Evolutionary conservation across 1,140 invertebrate genomes (phyloP), one percentile per base, ranked within the genome.

Genomic region (Zaprionus nigranus): DNA sequence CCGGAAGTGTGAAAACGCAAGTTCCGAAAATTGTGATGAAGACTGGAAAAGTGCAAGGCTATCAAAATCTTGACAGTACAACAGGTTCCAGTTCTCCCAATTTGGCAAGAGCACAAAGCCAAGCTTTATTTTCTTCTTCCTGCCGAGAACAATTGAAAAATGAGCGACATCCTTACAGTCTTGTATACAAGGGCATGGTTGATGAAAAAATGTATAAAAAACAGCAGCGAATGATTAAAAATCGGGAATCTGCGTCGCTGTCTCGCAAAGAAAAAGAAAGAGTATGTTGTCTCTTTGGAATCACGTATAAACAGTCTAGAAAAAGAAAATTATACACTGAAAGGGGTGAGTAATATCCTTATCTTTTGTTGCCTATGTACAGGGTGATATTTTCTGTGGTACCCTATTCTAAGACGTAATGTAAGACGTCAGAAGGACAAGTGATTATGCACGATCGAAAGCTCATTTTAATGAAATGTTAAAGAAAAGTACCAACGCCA

Each of bases 211-310:
- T 94, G 24, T 86, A 97, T 1, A 98, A 98, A 81, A 95, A 96
- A 81, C 97, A 98, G 85, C 96, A 97, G 86, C 94, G 97, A 78
- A 98, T 98, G 96, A 98, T 98, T 46, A 98, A 98, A 94, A 98
- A 96, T 93, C 92, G 96, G 22, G 97, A 98, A 93, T 98, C 97
- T 0, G 98, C 98, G 11, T 97, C 96, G 92, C 93, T 98, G 57
- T 98, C 97, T 0, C 94, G 97, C 20, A 98, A 98, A 98, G 92
- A 97, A 98, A 92, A 98, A 98, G 85, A 98, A 98, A 91, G 97
- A 98, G 92, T 98, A 98, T 91, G 95, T 98, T 11, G 95, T 95
- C 38, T 95, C 95, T 0, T 93, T 98, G 60, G 97, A 98, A 90
- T 94, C 94, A 54, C 94, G 95, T 86, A 93, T 98, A 30, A 93